phyloP scores from a whole-genome alignment of 2,888 invertebrate species.

The Rhagonycha lutea region DNA sequence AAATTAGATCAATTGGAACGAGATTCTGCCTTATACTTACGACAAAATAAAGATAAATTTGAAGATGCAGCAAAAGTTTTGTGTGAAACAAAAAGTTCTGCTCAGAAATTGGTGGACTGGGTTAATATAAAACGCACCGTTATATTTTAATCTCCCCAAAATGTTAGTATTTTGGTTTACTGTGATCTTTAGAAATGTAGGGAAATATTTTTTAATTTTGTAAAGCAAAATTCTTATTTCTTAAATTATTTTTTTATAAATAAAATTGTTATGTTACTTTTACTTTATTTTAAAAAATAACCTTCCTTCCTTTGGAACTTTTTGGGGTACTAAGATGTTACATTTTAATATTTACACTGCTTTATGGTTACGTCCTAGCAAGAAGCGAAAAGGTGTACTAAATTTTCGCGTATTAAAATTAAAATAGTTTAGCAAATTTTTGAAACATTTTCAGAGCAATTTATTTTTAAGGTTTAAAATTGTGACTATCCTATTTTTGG shows the following conservation, averaged over 20 bases:
- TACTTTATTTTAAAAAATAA: no score
- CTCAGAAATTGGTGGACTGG: conserved; percentile 57
- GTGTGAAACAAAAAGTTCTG: conserved; percentile 47
- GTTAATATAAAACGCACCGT: conserved; percentile 51
- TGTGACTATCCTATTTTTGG: no score
- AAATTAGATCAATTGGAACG: conserved; percentile 71
- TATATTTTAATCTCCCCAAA: conserved; percentile 26
- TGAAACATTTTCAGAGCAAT: no score
- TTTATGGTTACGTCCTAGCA: no score
- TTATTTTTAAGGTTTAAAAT: no score
- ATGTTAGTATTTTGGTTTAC: neutral
- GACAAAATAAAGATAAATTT: conserved; percentile 80
- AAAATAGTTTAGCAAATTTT: no score
- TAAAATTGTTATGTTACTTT: neutral
- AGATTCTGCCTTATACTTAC: conserved; percentile 79
- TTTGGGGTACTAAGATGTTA: neutral
- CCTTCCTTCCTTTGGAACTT: neutral
- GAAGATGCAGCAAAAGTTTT: conserved; percentile 62
- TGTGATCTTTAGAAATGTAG: neutral
- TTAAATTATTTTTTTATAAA: neutral
- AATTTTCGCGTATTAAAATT: no score
- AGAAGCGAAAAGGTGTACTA: no score
- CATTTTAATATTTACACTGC: neutral
- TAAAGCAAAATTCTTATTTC: neutral
- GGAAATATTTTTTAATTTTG: neutral